Evolutionary conservation across 2,888 invertebrate genomes (phyloP).

Genomic region (Scaptomyza tumidula): DNA sequence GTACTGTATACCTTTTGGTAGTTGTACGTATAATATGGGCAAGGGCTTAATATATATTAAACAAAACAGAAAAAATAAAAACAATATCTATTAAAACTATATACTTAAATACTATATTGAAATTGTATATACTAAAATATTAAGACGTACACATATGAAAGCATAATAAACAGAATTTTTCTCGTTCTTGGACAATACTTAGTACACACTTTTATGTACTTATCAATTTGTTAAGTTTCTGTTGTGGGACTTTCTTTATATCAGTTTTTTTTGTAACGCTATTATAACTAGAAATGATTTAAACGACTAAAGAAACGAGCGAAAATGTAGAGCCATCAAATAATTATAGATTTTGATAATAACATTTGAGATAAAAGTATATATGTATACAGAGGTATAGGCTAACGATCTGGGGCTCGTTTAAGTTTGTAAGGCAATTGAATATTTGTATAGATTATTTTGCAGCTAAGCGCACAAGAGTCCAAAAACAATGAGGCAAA

Average conservation of each 20-base stretch:
- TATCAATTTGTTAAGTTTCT: slow-evolving; percentile 67
- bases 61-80: slow-evolving; percentile 7
- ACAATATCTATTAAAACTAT: slow-evolving; percentile 7
- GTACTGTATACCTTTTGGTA: slow-evolving; percentile 62
- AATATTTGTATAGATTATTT: slow-evolving; percentile 66
- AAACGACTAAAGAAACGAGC: slow-evolving; percentile 21
- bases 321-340: slow-evolving; percentile 29
- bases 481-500: slow-evolving; percentile 49
- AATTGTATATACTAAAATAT: slow-evolving; percentile 40
- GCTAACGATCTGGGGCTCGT: slow-evolving; percentile 53
- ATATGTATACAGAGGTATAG: slow-evolving; percentile 49
- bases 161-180: slow-evolving; percentile 32
- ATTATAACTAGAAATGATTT: slow-evolving; percentile 32
- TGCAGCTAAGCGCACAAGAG: slow-evolving; percentile 75
- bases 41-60: slow-evolving; percentile 47
- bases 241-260: slow-evolving; percentile 42
- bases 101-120: slow-evolving; percentile 24
- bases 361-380: slow-evolving; percentile 61
- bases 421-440: slow-evolving; percentile 57
- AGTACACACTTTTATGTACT: slow-evolving; percentile 23
- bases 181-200: slow-evolving; percentile 44
- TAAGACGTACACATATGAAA: slow-evolving; percentile 30
- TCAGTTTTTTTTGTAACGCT: slow-evolving; percentile 23
- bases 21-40: slow-evolving; percentile 45
- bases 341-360: slow-evolving; percentile 67